These are phyloP conservation scores for Metalampra italica DNA, from an alignment of 2,888 invertebrate genomes.

Conservation along the genomic window DNA sequence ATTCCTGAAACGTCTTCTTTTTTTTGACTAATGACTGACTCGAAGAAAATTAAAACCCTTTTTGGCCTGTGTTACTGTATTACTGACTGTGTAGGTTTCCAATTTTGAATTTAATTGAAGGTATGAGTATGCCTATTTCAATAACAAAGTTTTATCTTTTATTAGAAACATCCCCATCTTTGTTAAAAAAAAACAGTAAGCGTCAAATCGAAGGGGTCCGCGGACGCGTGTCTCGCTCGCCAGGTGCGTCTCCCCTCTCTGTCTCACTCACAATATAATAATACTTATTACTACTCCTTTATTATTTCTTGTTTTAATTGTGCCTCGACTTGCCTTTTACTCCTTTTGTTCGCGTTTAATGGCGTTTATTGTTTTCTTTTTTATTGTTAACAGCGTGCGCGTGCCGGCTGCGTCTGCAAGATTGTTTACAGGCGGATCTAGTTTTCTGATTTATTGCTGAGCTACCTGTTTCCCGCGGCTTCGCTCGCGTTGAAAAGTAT, in stretches of 20 bases:
- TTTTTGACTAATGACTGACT: no score
- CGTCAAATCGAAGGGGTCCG: slow-evolving; percentile 24
- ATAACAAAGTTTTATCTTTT: background rate
- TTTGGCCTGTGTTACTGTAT: no score
- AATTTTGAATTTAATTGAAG: no score
- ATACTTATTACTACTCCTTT: slow-evolving; percentile 76
- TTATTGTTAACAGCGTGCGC: slow-evolving; percentile 58
- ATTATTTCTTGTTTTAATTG: slow-evolving; percentile 68
- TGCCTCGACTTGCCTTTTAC: slow-evolving; percentile 73
- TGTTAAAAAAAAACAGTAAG: background rate
- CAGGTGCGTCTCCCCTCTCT: slow-evolving; percentile 51
- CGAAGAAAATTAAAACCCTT: no score
- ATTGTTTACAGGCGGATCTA: slow-evolving; percentile 18
- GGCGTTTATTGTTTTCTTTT: slow-evolving; percentile 71
- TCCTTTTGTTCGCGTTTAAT: slow-evolving; percentile 74
- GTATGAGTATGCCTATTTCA: no score
- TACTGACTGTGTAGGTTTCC: no score
- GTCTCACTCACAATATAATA: slow-evolving; percentile 60
- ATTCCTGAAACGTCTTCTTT: no score
- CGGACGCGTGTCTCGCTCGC: slow-evolving; percentile 48
- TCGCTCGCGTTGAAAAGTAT: no score
- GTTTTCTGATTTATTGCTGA: background rate
- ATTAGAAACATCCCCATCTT: background rate
- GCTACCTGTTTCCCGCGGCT: no score
- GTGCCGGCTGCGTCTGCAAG: slow-evolving; percentile 67